Percentiles rank a stretch among this genome's conserved stretches.
phyloP scores from a whole-genome alignment of 2,888 invertebrate species.

The Trachelus stipa region DNA sequence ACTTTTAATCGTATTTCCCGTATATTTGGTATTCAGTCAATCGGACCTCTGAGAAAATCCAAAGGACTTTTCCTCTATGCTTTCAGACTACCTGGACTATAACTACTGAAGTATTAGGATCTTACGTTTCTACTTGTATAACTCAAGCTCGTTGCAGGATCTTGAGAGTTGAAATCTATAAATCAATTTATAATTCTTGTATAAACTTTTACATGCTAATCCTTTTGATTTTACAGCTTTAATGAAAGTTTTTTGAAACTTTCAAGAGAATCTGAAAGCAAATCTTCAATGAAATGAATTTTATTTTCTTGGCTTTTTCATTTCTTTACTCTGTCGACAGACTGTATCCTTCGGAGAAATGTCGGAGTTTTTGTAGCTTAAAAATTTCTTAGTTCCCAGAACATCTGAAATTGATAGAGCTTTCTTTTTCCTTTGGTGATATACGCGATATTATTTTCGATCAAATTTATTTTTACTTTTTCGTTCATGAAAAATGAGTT shows the following conservation, averaged over 20 bases:
- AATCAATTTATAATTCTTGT: not conserved
- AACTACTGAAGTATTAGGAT: not conserved
- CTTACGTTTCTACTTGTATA: not conserved
- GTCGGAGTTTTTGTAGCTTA: not conserved
- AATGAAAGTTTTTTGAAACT: not conserved
- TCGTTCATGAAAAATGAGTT: not conserved
- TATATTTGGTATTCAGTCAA: not conserved
- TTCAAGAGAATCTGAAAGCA: not conserved
- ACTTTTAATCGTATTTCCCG: not conserved
- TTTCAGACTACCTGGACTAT: not conserved
- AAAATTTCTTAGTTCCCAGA: conserved; percentile 12
- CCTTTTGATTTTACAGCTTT: not conserved
- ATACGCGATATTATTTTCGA: not conserved
- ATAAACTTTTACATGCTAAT: not conserved
- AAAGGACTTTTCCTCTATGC: not conserved
- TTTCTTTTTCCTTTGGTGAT: not conserved
- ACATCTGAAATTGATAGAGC: not conserved
- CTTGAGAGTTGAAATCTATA: not conserved
- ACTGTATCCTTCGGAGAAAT: not conserved
- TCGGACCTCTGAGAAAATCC: not conserved
- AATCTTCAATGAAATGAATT: not conserved
- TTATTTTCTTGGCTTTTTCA: not conserved
- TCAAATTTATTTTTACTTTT: not conserved
- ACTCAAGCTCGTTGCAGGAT: not conserved
- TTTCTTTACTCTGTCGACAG: not conserved